phyloP scores from a whole-genome alignment of 2,888 invertebrate genomes.

The Aproaerema taeniolella region DNA sequence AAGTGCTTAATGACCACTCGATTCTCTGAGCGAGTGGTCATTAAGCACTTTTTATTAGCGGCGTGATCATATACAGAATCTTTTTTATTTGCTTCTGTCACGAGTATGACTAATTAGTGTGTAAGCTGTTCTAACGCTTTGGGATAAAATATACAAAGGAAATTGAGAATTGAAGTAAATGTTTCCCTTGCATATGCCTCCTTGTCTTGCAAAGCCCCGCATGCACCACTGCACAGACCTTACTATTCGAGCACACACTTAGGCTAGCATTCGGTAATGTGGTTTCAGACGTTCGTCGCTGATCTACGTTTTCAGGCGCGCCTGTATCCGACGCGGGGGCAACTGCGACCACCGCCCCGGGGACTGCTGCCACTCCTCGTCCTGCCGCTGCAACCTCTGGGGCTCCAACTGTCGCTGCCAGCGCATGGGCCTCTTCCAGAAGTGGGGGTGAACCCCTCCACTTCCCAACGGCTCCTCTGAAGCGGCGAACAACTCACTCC shows the following conservation, averaged over 20 bases:
- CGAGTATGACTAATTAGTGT: too few species aligned
- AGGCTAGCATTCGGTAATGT: constrained; percentile 73
- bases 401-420: constrained; percentile 93
- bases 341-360: constrained; percentile 91
- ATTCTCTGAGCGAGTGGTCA: too few species aligned
- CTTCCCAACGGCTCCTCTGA: constrained; percentile 37
- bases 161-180: too few species aligned
- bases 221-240: constrained; percentile 16
- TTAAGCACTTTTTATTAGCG: too few species aligned
- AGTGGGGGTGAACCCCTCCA: constrained; percentile 80
- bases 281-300: constrained; percentile 89
- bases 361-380: constrained; percentile 91
- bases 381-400: constrained; percentile 93
- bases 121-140: too few species aligned
- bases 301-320: constrained; percentile 91
- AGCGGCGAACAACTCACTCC: constrained; percentile 57
- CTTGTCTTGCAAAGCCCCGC: too few species aligned
- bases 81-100: too few species aligned
- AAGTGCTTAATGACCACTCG: too few species aligned
- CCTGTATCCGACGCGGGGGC: constrained; percentile 88
- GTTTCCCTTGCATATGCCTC: too few species aligned
- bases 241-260: constrained; percentile 43
- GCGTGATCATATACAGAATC: too few species aligned
- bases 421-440: constrained; percentile 92
- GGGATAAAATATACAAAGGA: too few species aligned